Evolutionary conservation across 2,888 invertebrate genomes (phyloP).

Genomic region (Trilocha varians): DNA sequence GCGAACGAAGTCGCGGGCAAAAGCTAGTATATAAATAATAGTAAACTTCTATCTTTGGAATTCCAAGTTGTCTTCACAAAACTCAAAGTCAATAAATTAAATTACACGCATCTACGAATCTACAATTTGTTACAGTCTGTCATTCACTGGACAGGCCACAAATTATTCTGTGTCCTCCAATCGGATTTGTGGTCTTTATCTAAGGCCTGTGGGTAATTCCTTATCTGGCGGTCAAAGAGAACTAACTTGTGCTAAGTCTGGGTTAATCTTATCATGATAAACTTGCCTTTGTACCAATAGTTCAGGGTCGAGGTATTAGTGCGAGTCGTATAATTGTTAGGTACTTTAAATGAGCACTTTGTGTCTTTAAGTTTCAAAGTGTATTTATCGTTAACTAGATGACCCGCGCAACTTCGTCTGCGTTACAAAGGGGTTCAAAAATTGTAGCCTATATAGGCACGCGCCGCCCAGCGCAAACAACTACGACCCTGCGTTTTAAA

Average conservation of each 20-base stretch:
- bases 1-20: no score
- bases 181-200: slow-evolving; percentile 17
- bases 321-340: slow-evolving; percentile 13
- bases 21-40: no score
- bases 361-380: no score
- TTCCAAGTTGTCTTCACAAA: background rate
- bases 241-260: slow-evolving; percentile 19
- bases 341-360: slow-evolving; percentile 12
- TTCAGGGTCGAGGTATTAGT: slow-evolving; percentile 12
- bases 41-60: no score
- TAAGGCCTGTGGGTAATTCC: slow-evolving; percentile 15
- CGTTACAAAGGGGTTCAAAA: no score
- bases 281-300: slow-evolving; percentile 14
- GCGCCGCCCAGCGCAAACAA: no score
- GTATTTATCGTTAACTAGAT: no score
- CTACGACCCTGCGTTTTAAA: no score
- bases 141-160: slow-evolving; percentile 1
- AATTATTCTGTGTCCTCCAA: slow-evolving; percentile 6
- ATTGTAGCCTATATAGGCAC: no score
- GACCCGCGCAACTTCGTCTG: no score
- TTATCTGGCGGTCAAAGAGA: slow-evolving; percentile 19
- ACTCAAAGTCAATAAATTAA: background rate
- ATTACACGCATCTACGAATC: background rate
- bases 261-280: slow-evolving; percentile 20
- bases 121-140: slow-evolving; percentile 5